phyloP scores from a whole-genome alignment of 2,888 invertebrate genomes.

The Dichetophora obliterata region DNA sequence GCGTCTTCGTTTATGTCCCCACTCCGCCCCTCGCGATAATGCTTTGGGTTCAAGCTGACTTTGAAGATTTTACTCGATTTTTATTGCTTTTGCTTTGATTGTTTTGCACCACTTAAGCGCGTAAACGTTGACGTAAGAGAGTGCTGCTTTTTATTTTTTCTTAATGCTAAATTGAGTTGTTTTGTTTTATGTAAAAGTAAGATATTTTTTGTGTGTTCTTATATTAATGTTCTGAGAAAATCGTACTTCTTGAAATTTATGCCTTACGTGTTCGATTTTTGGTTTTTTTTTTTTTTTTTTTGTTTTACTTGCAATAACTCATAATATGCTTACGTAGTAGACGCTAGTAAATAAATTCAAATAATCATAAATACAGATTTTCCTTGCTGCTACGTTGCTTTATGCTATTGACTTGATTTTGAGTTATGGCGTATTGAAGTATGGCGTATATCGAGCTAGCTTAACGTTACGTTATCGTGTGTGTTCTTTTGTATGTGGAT shows the following conservation, averaged over 20 bases:
- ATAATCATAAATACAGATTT: conserved; percentile 49
- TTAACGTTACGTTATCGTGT: neutral
- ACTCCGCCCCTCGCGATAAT: neutral
- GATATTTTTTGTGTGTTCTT: neutral
- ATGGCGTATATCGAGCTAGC: neutral
- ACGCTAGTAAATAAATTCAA: conserved; percentile 49
- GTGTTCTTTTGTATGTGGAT: neutral
- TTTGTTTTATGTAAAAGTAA: neutral
- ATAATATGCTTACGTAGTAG: conserved; percentile 1
- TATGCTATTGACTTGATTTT: neutral
- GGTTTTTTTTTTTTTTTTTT: neutral
- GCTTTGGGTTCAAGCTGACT: neutral
- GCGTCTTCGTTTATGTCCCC: neutral
- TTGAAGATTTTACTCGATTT: neutral
- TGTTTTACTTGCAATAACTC: neutral
- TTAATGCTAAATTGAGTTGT: neutral
- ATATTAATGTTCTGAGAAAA: too few species aligned
- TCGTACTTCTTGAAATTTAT: neutral
- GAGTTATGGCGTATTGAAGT: conserved; percentile 1
- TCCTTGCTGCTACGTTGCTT: neutral
- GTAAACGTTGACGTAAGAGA: neutral
- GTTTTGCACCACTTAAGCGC: neutral
- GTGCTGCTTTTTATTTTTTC: neutral
- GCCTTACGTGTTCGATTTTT: neutral
- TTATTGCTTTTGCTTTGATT: conserved; percentile 17